Evolutionary conservation across 2,797 vertebrate genomes (phyloP).

Genomic region (Furcifer pardalis): DNA sequence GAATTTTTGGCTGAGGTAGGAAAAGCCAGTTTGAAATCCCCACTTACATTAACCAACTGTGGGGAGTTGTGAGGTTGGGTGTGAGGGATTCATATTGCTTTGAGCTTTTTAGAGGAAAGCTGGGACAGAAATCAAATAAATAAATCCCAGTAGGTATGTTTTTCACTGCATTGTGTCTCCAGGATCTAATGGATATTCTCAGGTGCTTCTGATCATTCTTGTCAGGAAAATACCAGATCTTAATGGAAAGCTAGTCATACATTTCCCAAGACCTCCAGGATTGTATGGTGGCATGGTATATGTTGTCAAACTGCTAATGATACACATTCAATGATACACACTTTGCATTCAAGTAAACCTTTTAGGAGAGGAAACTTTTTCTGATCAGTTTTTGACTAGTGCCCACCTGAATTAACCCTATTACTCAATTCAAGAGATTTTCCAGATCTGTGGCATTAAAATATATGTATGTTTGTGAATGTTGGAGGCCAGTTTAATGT

Average conservation of each 20-base stretch:
- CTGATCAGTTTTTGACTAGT: conserved; percentile 32
- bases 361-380: conserved; percentile 21
- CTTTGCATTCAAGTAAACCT: conserved; percentile 1
- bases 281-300: background rate
- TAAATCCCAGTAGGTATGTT: background rate
- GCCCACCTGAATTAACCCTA: conserved; percentile 36
- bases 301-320: background rate
- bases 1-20: background rate
- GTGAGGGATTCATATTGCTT: background rate
- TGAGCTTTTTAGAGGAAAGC: background rate
- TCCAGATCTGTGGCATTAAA: conserved; percentile 8
- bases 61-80: background rate
- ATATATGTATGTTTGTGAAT: background rate
- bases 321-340: too few relatives aligned
- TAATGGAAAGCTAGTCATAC: background rate
- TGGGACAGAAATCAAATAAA: background rate
- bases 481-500: background rate
- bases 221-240: background rate
- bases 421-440: conserved; percentile 29
- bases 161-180: background rate
- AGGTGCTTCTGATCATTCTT: background rate
- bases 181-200: background rate
- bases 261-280: background rate
- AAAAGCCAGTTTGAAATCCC: background rate
- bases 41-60: too few relatives aligned